Conservation (phyloP, 2,113 vertebrate genomes). For the Sapajus apella region DNA sequence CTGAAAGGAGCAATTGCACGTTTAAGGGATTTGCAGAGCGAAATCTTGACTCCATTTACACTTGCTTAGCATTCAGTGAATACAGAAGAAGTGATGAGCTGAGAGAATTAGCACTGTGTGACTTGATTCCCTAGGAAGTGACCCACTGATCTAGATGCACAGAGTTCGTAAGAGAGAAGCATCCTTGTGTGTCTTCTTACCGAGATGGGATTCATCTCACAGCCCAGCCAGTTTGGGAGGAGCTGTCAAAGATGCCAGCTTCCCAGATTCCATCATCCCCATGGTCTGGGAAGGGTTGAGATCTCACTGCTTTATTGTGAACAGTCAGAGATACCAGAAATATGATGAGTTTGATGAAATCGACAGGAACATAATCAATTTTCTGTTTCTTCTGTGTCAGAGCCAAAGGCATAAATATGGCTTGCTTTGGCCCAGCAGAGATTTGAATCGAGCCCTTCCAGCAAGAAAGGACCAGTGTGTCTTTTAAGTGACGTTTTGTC, state of each 20-base stretch:
- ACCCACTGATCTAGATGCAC: rapidly evolving
- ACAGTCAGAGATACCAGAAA: too few relatives aligned
- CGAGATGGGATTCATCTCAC: not conserved
- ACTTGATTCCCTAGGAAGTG: not conserved
- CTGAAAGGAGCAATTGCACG: rapidly evolving
- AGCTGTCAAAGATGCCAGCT: not conserved
- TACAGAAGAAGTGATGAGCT: rapidly evolving
- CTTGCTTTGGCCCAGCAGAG: not conserved
- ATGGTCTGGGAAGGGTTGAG: rapidly evolving
- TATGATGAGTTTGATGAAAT: too few relatives aligned
- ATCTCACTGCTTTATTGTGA: not conserved
- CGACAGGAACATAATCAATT: not conserved
- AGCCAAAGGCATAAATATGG: not conserved
- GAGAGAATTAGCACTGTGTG: rapidly evolving
- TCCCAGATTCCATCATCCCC: not conserved
- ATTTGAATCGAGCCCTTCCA: not conserved
- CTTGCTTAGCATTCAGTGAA: rapidly evolving
- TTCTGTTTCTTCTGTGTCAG: not conserved
- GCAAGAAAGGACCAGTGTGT: not conserved
- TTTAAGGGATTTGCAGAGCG: not conserved
- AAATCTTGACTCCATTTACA: not conserved
- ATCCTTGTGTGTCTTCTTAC: rapidly evolving
- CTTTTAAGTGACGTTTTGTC: not conserved
- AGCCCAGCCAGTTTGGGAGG: not conserved
- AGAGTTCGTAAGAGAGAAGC: rapidly evolving